phyloP scores from a whole-genome alignment of 2,113 vertebrate genomes.

The Hucho hucho region DNA sequence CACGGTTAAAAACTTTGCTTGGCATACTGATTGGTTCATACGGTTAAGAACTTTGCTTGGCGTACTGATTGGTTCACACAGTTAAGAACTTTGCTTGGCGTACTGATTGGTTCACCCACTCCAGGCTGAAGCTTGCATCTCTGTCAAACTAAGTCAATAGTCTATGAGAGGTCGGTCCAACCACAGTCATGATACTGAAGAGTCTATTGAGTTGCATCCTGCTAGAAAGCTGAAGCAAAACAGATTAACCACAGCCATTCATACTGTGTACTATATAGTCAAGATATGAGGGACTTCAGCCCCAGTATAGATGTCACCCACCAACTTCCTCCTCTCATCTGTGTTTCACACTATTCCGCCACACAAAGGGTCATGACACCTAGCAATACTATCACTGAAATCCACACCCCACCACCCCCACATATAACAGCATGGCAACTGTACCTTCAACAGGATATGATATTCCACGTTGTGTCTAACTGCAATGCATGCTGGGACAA shows the following conservation, averaged over 20 bases:
- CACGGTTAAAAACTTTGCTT: no score
- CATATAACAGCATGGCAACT: not conserved
- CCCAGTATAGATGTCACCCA: not conserved
- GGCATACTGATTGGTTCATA: no score
- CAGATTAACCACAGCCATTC: not conserved
- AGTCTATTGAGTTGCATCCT: not conserved
- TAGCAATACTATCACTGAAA: conserved; percentile 2
- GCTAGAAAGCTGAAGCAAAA: not conserved
- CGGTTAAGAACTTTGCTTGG: no score
- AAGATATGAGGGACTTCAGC: conserved; percentile 14
- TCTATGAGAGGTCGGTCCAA: not conserved
- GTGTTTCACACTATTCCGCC: conserved; percentile 39
- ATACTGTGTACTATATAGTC: not conserved
- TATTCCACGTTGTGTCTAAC: not conserved
- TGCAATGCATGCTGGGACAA: conserved; percentile 20
- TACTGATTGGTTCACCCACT: conserved; percentile 4
- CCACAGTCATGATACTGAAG: not conserved
- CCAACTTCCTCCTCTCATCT: conserved; percentile 30
- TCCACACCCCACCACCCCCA: conserved; percentile 23
- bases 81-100: no score
- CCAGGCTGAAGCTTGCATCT: not conserved
- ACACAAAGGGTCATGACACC: not conserved
- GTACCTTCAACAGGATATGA: conserved; percentile 27
- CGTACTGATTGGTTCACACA: no score
- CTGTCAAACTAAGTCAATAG: not conserved